Evolutionary conservation across 2,797 vertebrate genomes (phyloP), one percentile per base, ranked within the genome.

Genomic region (Poecilia picta): DNA sequence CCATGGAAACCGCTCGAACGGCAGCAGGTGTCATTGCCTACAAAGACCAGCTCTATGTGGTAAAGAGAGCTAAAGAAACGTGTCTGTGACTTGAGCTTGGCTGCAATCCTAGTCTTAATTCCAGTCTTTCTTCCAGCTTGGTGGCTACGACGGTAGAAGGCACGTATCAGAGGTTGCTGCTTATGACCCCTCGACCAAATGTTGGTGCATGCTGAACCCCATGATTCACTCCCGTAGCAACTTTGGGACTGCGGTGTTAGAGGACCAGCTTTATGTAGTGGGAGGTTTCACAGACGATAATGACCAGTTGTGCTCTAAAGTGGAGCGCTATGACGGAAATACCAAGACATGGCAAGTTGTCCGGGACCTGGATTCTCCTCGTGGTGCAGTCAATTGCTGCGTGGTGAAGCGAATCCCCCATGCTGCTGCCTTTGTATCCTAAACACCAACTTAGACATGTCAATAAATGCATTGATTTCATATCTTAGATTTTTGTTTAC

Each of bases 231-330:
- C 93, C 5, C 95, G 97, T 43, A 94, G 96, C 87, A 96, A 96
- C 90, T 97, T 97, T 15, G 97, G 96, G 78, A 95, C 96, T 0
- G 96, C 94, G 31, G 95, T 96, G 83, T 79, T 97, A 75, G 96
- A 91, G 66, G 85, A 88, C 6, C 68, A 82, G 74, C 72, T 89
- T 45, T 89, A 79, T n/a, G 88, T 81, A 73, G 94, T 94, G 0
- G 85, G 85, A 41, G 85, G 80, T 25, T 53, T 73, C 31, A 0
- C 76, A 20, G 43, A 36, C 1, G 4, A 10, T 0, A 8, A 43
- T 23, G 20, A n/a, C 7, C n/a, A 66, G 13, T 2, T 18, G 46
- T 13, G 76, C 71, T 25, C 31, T 4, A 10, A 31, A 5, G 94
- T 94, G 0, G 96, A 97, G 91, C 91, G 93, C 47, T 97, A 97